A percentile compares a stretch with the other conserved stretches of the same genome.
phyloP scores from a whole-genome alignment of 1,140 invertebrate species.

The Cyclargus thomasi region DNA sequence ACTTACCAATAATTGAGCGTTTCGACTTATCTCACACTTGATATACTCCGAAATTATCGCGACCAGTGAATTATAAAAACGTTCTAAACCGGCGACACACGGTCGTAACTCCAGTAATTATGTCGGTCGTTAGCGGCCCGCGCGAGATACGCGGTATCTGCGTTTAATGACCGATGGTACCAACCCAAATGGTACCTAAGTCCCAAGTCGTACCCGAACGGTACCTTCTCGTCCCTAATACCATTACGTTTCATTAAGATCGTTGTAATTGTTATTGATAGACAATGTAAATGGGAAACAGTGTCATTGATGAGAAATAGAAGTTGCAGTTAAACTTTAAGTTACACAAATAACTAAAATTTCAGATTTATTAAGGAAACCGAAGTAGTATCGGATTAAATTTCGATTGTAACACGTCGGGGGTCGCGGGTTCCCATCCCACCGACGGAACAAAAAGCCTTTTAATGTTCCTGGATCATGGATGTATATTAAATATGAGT shows the following conservation, averaged over 20 bases:
- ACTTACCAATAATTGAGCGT: too few relatives aligned
- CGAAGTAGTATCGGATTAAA: too few relatives aligned
- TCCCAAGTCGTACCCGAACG: neutral
- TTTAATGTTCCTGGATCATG: too few relatives aligned
- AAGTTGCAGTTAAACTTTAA: too few relatives aligned
- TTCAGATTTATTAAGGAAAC: too few relatives aligned
- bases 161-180: constrained; percentile 56
- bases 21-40: neutral
- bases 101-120: constrained; percentile 63
- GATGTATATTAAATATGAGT: too few relatives aligned
- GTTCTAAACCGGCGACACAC: constrained; percentile 34
- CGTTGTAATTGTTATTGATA: neutral
- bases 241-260: neutral
- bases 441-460: too few relatives aligned
- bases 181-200: neutral
- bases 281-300: neutral
- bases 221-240: neutral
- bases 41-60: neutral
- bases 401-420: too few relatives aligned
- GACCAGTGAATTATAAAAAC: constrained; percentile 11
- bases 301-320: neutral
- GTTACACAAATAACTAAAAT: too few relatives aligned
- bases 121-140: constrained; percentile 72
- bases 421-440: too few relatives aligned
- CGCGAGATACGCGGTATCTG: constrained; percentile 72